Percentiles rank a stretch among this genome's conserved stretches.
phyloP scores from a whole-genome alignment of 2,797 vertebrate genomes.

The Gorsachius magnificus region DNA sequence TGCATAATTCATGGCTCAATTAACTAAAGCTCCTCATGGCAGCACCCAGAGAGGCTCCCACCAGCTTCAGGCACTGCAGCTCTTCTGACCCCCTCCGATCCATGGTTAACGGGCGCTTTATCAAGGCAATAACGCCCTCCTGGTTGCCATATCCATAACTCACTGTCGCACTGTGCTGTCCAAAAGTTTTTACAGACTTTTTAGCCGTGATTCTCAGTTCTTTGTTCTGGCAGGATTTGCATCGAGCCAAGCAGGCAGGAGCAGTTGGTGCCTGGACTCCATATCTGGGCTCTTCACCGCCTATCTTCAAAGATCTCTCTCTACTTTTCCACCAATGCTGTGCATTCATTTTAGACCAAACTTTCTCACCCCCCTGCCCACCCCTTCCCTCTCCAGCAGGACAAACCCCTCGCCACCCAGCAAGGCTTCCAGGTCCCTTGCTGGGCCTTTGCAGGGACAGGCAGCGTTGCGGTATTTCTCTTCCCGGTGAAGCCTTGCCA shows the following conservation, averaged over 20 bases:
- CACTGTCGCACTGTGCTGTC: neutral
- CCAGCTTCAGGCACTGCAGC: neutral
- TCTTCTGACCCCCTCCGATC: neutral
- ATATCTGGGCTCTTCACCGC: neutral
- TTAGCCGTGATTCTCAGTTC: neutral
- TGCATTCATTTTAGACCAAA: neutral
- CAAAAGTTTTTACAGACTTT: neutral
- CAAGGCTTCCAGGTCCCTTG: neutral
- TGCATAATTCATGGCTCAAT: neutral
- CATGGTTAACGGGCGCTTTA: neutral
- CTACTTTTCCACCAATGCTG: neutral
- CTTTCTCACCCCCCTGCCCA: neutral
- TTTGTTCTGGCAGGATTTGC: neutral
- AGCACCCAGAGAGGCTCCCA: neutral
- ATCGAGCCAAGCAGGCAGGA: neutral
- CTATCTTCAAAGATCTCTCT: neutral
- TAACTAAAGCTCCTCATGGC: neutral
- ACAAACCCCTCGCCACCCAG: neutral
- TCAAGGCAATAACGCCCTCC: neutral
- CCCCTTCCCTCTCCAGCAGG: neutral
- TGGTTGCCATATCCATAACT: neutral
- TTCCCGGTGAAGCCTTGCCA: neutral
- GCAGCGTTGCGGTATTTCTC: neutral
- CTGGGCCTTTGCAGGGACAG: neutral
- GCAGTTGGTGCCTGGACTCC: accelerated